Evolutionary conservation across 2,888 invertebrate genomes (phyloP), one percentile per base, ranked within the genome.

Genomic region (Temnothorax rugatulus): DNA sequence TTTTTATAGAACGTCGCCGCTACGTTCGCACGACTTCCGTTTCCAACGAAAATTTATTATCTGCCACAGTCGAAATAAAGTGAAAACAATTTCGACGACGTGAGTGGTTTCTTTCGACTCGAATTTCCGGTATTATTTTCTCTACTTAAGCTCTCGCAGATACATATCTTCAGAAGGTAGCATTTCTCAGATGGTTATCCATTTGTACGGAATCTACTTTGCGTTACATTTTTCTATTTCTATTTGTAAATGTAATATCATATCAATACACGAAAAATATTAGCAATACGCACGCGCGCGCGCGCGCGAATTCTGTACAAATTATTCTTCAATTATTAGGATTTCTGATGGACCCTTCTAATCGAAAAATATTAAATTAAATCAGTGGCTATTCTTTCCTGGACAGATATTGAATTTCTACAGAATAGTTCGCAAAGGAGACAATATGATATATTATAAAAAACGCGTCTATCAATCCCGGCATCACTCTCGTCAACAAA

Each of bases 401-500:
- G 25, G 41, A 4, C 21, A 21, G n/a, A 64, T 29, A 25, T 13
- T 50, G 81, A 77, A 87, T 86, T 88, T 87, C 66, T 81, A 50
- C 41, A 74, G 7, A n/a, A 86, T 25, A 77, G 44, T 54, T 87
- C 59, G 69, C 74, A 25, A 18, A 8, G 0, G 18, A 57, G 4
- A 73, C 8, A 38, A 21, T 5, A 25, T 59, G 38, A 38, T 57
- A 79, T 5, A 34, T 59, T 54, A 38, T 52, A 82, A 82, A 84
- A 89, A 85, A 18, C 25, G 34, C 59, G 38, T 50, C 77, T 90
- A 89, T 90, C 87, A 85, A 41, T 13, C 25, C 54, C 50, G 69
- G 57, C 81, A 90, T 90, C 90, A 75, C 41, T 52, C 83, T 50
- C 64, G 77, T 8, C 83, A 87, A 84, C 90, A 89, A 90, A 90